Evolutionary conservation across 2,113 vertebrate species (phyloP).

Genomic region (Mormoops blainvillei): DNA sequence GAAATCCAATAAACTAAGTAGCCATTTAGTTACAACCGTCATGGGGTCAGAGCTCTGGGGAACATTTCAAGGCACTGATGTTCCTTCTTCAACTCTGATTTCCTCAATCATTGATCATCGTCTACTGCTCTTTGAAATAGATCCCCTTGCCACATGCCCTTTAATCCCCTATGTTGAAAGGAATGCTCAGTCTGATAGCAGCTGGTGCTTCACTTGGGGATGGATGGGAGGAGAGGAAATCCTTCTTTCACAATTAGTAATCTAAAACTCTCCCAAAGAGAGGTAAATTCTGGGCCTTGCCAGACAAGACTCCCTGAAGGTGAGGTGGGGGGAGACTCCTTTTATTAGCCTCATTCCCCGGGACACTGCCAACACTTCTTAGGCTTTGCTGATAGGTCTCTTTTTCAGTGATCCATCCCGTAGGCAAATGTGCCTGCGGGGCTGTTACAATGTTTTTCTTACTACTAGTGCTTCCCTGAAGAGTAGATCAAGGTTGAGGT

Average conservation of each 20-base stretch:
- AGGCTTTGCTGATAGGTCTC: neutral
- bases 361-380: neutral
- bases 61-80: constrained; percentile 64
- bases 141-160: constrained; percentile 53
- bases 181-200: neutral
- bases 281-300: neutral
- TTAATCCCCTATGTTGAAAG: constrained; percentile 15
- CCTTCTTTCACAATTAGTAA: neutral
- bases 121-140: constrained; percentile 66
- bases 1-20: constrained; percentile 83
- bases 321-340: neutral
- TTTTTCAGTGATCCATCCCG: neutral
- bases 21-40: constrained; percentile 79
- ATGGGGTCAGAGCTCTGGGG: constrained; percentile 75
- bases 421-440: neutral
- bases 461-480: neutral
- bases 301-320: neutral
- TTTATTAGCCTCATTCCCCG: neutral
- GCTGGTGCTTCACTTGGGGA: neutral
- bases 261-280: neutral
- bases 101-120: constrained; percentile 70
- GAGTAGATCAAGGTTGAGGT: neutral
- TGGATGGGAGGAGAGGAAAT: neutral
- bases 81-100: constrained; percentile 70
- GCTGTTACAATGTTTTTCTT: neutral